Conservation (phyloP, 2,888 invertebrate genomes). For the Chrysolina oricalcia region DNA sequence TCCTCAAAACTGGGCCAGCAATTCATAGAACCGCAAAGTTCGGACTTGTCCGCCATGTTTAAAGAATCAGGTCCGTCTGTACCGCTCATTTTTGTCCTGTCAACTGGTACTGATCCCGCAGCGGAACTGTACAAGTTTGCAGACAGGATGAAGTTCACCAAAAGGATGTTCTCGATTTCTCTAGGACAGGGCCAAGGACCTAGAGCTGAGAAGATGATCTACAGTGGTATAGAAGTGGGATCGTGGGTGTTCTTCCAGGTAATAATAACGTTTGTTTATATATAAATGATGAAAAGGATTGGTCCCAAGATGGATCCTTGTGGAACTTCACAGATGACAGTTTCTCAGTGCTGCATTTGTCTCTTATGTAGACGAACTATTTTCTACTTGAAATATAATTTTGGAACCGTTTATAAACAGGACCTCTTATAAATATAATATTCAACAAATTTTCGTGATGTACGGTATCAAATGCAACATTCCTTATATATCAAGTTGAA, state of each 20-base stretch:
- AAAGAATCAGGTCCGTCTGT: constrained; percentile 85
- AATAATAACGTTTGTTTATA: too few relatives aligned
- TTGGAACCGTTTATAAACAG: too few relatives aligned
- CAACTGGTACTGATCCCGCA: constrained; percentile 93
- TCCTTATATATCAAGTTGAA: too few relatives aligned
- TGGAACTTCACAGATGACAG: too few relatives aligned
- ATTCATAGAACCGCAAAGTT: constrained; percentile 90
- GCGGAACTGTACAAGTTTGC: constrained; percentile 88
- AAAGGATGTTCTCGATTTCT: constrained; percentile 87
- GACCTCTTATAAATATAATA: too few relatives aligned
- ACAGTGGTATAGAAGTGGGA: constrained; percentile 82
- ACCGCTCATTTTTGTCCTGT: constrained; percentile 91
- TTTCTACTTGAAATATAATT: too few relatives aligned
- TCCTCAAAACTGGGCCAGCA: constrained; percentile 81
- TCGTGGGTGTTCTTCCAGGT: constrained; percentile 93
- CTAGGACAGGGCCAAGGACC: constrained; percentile 94
- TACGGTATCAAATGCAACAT: too few relatives aligned
- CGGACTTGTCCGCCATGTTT: constrained; percentile 86
- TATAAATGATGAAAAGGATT: too few relatives aligned
- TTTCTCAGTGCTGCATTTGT: too few relatives aligned
- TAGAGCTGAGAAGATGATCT: constrained; percentile 85
- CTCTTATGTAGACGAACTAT: too few relatives aligned
- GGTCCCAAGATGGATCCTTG: too few relatives aligned
- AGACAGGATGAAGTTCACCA: constrained; percentile 83
- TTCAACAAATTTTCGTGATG: too few relatives aligned